Conservation (phyloP, 2,797 vertebrate genomes). For the Aplochiton taeniatus region DNA sequence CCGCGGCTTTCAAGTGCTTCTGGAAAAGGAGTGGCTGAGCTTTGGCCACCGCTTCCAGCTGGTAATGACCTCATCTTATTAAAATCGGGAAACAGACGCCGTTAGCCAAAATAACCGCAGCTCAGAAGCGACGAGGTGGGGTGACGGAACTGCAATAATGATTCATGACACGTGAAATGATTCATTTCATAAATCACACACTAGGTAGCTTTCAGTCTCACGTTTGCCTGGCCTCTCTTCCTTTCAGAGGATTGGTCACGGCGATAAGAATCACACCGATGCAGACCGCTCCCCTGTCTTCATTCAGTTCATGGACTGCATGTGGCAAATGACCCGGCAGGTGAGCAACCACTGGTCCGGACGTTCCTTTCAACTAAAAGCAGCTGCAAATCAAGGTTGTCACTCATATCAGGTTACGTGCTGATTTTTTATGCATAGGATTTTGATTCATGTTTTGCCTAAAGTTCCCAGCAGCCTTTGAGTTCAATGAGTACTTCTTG, state of each 20-base stretch:
- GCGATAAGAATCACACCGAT: conserved; percentile 95
- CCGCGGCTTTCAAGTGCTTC: conserved; percentile 88
- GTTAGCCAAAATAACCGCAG: no score
- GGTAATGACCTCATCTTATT: conserved; percentile 69
- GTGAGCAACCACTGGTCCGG: conserved; percentile 60
- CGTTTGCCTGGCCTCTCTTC: conserved; percentile 13
- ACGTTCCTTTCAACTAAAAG: no score
- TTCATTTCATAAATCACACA: not conserved
- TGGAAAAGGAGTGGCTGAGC: conserved; percentile 98
- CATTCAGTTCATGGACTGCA: conserved; percentile 95
- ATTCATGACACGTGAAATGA: not conserved
- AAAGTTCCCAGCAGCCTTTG: conserved; percentile 96
- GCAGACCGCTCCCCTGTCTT: conserved; percentile 96
- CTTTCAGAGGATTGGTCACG: conserved; percentile 91
- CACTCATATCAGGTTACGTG: no score
- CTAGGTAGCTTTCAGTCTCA: not conserved
- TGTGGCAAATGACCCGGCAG: conserved; percentile 98
- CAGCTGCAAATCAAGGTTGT: no score
- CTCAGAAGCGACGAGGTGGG: no score
- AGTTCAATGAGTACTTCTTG: conserved; percentile 96
- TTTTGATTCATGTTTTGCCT: conserved; percentile 26
- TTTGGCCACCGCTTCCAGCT: conserved; percentile 96
- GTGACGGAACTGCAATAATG: no score
- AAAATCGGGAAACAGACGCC: no score
- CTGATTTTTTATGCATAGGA: not conserved